Evolutionary conservation across 1,140 invertebrate genomes (phyloP), one percentile per base, ranked within the genome.

Genomic region (Heterodera carotae): DNA sequence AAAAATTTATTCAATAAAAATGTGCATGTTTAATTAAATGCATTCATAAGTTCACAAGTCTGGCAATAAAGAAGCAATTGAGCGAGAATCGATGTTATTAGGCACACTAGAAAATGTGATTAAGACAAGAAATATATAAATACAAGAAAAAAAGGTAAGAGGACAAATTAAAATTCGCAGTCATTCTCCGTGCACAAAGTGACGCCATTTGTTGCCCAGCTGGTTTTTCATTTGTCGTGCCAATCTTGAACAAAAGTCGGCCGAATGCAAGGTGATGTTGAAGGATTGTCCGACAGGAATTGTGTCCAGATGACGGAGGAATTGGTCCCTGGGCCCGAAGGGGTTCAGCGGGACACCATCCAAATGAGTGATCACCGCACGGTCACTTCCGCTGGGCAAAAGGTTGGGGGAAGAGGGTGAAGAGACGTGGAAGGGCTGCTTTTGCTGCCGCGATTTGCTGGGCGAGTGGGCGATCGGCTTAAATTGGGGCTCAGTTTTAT

Each of bases 251-350:
- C 72, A 74, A 34, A 74, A 74, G 59, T 74, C 72, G 25, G 72
- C 36, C 27, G 72, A 56, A 29, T 31, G 72, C 25, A 74, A 15
- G 18, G 72, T 36, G 33, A 74, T 25, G 59, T 59, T 81, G 64
- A 79, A 68, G 8, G 59, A 39, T 2, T 76, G 39, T 2, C 79
- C 78, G 27, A 39, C 27, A 18, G 74, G 39, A 18, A 80, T 31
- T 22, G 27, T 22, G 18, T 79, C 78, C 34, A 79, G 15, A 2
- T 79, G 33, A 33, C n/a, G 66, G 60, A 72, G 71, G 1, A 79
- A 72, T 39, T 81, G 76, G n/a, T 79, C 78, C 33, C 71, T 80
- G 59, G 67, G 68, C 34, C 76, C 80, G 39, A 36, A 79, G 22
- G 76, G 76, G 43, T 67, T 79, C 27, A 79, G 36, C 12, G 78